These are phyloP conservation scores for Cossypha heuglini DNA, from an alignment of 2,797 vertebrate species.

Conservation along the genomic window DNA sequence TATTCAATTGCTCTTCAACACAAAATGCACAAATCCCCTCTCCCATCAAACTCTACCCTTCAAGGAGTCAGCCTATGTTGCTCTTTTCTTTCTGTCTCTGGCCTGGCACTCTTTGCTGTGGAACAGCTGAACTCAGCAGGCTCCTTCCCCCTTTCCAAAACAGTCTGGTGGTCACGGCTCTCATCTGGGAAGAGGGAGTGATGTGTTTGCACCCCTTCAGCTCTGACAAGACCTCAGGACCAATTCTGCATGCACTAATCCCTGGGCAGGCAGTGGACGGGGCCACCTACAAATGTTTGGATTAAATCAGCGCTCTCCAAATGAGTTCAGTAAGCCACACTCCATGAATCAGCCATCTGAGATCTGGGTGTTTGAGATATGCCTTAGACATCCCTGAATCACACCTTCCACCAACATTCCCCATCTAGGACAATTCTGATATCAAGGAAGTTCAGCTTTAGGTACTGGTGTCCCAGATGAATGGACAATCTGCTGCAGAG, in stretches of 20 bases:
- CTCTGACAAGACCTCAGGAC: not conserved
- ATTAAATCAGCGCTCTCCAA: not conserved
- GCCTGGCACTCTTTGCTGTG: not conserved
- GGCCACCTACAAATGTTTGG: not conserved
- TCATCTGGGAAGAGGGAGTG: not conserved
- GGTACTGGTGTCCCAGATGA: not conserved
- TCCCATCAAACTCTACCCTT: not conserved
- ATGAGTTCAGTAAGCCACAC: not conserved
- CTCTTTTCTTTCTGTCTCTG: not conserved
- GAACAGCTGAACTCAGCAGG: constrained; percentile 47
- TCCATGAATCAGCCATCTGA: not conserved
- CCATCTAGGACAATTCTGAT: not conserved
- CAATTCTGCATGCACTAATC: not conserved
- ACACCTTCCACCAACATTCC: not conserved
- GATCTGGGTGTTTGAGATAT: not conserved
- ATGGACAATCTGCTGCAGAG: not conserved
- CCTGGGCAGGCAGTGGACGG: not conserved
- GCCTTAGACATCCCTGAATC: not conserved
- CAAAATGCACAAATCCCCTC: not conserved
- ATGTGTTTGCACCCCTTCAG: not conserved
- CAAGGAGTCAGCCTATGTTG: not conserved
- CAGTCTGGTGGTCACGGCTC: constrained; percentile 5
- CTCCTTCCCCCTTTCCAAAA: constrained; percentile 10
- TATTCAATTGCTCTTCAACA: not conserved
- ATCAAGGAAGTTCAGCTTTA: not conserved